Evolutionary conservation across 2,113 vertebrate species (phyloP).

Genomic region (Ptilorrhoa leucosticta): DNA sequence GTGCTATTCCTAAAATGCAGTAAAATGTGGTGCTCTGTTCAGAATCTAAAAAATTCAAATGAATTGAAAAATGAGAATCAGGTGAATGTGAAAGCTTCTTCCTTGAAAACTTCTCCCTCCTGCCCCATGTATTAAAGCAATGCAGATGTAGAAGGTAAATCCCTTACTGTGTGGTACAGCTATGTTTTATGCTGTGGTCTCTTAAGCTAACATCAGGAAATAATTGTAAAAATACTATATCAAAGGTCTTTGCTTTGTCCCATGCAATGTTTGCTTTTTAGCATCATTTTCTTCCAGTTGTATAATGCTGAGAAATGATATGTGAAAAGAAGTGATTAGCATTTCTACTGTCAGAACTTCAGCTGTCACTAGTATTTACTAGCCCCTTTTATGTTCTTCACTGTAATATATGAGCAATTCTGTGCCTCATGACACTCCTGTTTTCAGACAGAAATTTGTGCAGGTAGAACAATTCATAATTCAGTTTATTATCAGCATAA

Average conservation of each 20-base stretch:
- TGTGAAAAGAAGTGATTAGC: not conserved
- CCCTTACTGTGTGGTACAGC: not conserved
- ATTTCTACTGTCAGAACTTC: not conserved
- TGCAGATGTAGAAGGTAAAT: slow-evolving; percentile 20
- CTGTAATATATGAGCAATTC: not conserved
- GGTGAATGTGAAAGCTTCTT: slow-evolving; percentile 5
- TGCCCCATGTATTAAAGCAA: not conserved
- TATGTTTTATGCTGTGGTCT: not conserved
- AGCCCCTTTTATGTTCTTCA: slow-evolving; percentile 7
- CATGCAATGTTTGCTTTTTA: not conserved
- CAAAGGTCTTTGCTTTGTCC: not conserved
- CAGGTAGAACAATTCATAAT: not conserved
- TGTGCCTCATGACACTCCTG: not conserved
- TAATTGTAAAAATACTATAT: not conserved
- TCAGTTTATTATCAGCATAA: not conserved
- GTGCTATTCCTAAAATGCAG: not conserved
- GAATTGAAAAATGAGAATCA: slow-evolving; percentile 15
- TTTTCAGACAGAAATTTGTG: not conserved
- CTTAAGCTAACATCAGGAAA: slow-evolving; percentile 14
- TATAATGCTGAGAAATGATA: not conserved
- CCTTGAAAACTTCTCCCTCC: not conserved
- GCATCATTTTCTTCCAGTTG: not conserved
- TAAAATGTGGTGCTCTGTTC: not conserved
- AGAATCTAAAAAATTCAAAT: slow-evolving; percentile 14
- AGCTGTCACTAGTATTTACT: not conserved